Evolutionary conservation across 2,113 vertebrate genomes (phyloP).

Genomic region (Donacobius atricapilla): DNA sequence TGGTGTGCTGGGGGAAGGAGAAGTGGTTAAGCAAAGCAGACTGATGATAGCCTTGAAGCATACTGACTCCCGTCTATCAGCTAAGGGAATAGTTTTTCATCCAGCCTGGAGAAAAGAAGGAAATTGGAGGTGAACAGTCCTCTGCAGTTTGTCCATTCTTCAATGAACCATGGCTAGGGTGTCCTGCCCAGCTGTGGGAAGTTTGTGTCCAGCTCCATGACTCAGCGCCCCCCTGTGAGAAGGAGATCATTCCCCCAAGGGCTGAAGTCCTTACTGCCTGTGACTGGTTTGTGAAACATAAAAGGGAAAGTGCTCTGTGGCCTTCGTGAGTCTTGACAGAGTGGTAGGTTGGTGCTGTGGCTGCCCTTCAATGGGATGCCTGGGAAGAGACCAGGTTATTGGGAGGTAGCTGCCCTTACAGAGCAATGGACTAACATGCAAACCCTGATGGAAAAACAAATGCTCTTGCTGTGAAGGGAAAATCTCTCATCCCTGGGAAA

Average conservation of each 20-base stretch:
- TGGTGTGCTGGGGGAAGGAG: neutral
- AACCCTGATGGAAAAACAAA: neutral
- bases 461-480: neutral
- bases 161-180: neutral
- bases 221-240: neutral
- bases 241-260: neutral
- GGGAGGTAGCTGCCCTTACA: neutral
- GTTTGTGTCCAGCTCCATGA: neutral
- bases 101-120: neutral
- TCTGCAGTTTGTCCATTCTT: neutral
- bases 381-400: neutral
- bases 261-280: neutral
- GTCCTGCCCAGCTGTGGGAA: neutral
- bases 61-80: neutral
- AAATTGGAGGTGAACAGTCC: neutral
- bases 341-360: neutral
- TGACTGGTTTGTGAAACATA: neutral
- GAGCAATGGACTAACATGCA: neutral
- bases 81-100: neutral
- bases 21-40: neutral
- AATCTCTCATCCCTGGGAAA: neutral
- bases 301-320: neutral
- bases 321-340: fast-evolving
- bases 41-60: neutral
- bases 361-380: neutral